Evolutionary conservation across 2,888 invertebrate species (phyloP).

Genomic region (Danaus chrysippus): DNA sequence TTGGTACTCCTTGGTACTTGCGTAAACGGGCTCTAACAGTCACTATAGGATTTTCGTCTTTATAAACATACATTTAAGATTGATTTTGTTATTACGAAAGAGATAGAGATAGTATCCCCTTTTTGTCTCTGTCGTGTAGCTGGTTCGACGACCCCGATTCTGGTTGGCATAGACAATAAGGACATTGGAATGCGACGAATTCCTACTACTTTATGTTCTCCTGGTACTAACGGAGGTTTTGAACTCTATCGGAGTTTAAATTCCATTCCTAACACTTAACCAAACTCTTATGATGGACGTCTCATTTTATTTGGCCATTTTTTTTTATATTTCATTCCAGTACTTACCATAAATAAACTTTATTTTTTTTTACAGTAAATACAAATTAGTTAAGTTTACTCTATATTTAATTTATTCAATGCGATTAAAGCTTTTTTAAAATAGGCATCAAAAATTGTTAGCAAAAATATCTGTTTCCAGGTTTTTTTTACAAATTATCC

Average conservation of each 20-base stretch:
- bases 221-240: constrained; percentile 68
- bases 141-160: constrained; percentile 55
- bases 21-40: constrained; percentile 45
- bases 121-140: constrained; percentile 57
- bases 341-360: too few species aligned
- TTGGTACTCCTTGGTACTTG: constrained; percentile 48
- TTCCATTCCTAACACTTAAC: constrained; percentile 5
- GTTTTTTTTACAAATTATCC: too few species aligned
- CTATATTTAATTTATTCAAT: too few species aligned
- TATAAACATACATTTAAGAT: constrained; percentile 21
- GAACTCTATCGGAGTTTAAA: constrained; percentile 39
- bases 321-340: too few species aligned
- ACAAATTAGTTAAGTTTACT: too few species aligned
- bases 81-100: constrained; percentile 17
- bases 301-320: not conserved
- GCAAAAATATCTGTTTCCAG: too few species aligned
- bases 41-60: constrained; percentile 17
- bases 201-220: constrained; percentile 46
- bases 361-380: too few species aligned
- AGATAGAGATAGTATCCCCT: constrained; percentile 52
- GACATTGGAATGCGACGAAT: constrained; percentile 56
- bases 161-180: constrained; percentile 51
- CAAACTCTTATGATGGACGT: not conserved
- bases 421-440: too few species aligned
- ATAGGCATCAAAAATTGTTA: too few species aligned